Evolutionary conservation across 2,888 invertebrate species (phyloP), one percentile per base, ranked within the genome.

Genomic region (Pterobdella sp.): DNA sequence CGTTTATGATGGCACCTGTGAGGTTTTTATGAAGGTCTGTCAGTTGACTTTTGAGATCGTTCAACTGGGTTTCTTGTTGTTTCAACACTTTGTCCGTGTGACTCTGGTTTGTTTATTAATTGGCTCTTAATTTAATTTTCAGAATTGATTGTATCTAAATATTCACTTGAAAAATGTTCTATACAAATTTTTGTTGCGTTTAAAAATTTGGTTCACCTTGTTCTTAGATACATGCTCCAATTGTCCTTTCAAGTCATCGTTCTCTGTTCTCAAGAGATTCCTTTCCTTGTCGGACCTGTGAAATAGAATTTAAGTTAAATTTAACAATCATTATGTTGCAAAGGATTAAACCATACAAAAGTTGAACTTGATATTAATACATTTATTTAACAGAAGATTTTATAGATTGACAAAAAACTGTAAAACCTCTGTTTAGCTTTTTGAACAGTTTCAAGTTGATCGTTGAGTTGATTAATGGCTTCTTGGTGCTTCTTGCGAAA

Each of bases 401-500:
- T n/a, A n/a, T n/a, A n/a, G n/a, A n/a, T n/a, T n/a, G n/a, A n/a
- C n/a, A n/a, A n/a, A n/a, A n/a, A n/a, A n/a, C n/a, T n/a, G n/a
- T 70, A 42, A 29, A 79, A 94, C 96, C 95, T 96, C 85, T 94
- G 92, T 89, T 97, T 98, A 85, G 94, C 90, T 87, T 98, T 98
- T 90, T 95, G 96, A 86, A 98, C 91, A 86, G 95, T 94, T 87
- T 98, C 98, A 86, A 98, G 92, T 87, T 98, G 97, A 87, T 98
- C 98, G 81, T 95, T 93, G 92, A 98, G 94, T 87, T 98, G 98
- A 81, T 93, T 91, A 82, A 96, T 94, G 84, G 95, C 92, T 86
- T 98, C 98, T 86, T 97, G 96, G 89, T 97, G 95, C 90, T 98
- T 98, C 90, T 98, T 98, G 87, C 97, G 92, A 83, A 98, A 89